Conservation (phyloP, 2,113 vertebrate species). For the Nerophis ophidion region DNA sequence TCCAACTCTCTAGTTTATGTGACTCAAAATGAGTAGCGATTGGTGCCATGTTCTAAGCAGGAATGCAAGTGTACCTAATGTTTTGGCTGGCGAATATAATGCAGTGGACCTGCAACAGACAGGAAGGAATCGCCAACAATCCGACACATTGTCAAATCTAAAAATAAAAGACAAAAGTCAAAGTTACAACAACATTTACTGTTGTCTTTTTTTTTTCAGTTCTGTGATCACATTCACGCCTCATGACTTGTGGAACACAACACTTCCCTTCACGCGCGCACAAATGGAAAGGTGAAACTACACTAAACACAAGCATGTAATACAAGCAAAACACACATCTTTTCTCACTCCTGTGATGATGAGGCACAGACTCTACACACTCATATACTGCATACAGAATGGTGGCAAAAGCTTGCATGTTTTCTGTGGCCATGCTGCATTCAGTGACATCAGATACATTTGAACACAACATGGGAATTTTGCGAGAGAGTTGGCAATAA, state of each 20-base stretch:
- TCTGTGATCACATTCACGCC: slow-evolving; percentile 48
- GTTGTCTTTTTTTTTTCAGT: slow-evolving; percentile 17
- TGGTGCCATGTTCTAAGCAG: too few relatives aligned
- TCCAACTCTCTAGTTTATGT: too few relatives aligned
- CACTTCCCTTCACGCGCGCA: slow-evolving; percentile 26
- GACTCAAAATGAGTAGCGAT: too few relatives aligned
- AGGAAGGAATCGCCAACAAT: slow-evolving; percentile 31
- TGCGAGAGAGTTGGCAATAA: slow-evolving; percentile 31
- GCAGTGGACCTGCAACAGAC: background rate
- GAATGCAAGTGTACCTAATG: too few relatives aligned
- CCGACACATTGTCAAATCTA: slow-evolving; percentile 51
- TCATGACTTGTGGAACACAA: slow-evolving; percentile 29
- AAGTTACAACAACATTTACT: slow-evolving; percentile 38
- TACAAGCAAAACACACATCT: too few relatives aligned
- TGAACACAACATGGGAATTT: slow-evolving; percentile 49
- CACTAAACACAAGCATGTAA: too few relatives aligned
- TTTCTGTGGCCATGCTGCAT: slow-evolving; percentile 56
- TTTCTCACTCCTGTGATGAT: background rate
- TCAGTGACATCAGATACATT: slow-evolving; percentile 42
- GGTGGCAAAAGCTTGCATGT: slow-evolving; percentile 38
- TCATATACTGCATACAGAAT: slow-evolving; percentile 16
- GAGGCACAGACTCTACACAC: background rate
- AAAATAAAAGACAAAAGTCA: slow-evolving; percentile 45
- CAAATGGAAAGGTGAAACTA: background rate
- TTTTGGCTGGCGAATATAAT: too few relatives aligned